A percentile compares a stretch with the other conserved stretches of the same genome.
Evolutionary conservation across 1,140 invertebrate genomes (phyloP).

Genomic region (Lepidurus apus): DNA sequence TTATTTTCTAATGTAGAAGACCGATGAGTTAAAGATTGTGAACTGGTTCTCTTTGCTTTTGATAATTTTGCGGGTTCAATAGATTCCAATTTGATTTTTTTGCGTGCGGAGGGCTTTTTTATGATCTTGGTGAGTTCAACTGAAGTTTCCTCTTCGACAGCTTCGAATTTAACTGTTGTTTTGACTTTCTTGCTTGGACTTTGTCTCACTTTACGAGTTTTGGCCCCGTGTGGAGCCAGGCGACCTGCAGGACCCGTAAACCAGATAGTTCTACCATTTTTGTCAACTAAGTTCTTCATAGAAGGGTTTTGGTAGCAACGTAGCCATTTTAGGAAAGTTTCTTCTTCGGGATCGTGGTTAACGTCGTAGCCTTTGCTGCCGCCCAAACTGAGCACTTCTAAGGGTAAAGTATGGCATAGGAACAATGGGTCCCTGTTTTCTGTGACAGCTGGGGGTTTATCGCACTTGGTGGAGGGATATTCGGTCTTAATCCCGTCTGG

Average conservation of each 20-base stretch:
- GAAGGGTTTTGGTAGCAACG: constrained; percentile 44
- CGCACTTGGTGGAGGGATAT: constrained; percentile 32
- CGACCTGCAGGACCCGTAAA: constrained; percentile 43
- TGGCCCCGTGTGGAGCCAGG: constrained; percentile 38
- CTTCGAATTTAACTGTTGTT: background rate
- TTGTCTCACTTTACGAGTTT: constrained; percentile 15
- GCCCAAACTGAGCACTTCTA: constrained; percentile 43
- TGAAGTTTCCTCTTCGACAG: background rate
- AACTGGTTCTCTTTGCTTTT: background rate
- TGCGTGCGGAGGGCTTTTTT: background rate
- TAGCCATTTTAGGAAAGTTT: constrained; percentile 42
- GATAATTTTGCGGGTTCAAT: background rate
- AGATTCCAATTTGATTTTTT: background rate
- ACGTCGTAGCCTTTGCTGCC: constrained; percentile 36
- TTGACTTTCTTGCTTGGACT: constrained; percentile 16
- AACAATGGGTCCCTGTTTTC: constrained; percentile 41
- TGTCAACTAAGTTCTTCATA: constrained; percentile 45
- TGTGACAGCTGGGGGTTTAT: constrained; percentile 33
- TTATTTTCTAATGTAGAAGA: background rate
- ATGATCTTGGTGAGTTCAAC: background rate
- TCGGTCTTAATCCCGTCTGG: constrained; percentile 7
- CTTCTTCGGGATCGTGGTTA: constrained; percentile 38
- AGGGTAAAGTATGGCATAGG: constrained; percentile 41
- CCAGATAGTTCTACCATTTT: constrained; percentile 45
- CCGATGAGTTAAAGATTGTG: background rate